Conservation (phyloP, 2,113 vertebrate species). For the Phocoena sinus region DNA sequence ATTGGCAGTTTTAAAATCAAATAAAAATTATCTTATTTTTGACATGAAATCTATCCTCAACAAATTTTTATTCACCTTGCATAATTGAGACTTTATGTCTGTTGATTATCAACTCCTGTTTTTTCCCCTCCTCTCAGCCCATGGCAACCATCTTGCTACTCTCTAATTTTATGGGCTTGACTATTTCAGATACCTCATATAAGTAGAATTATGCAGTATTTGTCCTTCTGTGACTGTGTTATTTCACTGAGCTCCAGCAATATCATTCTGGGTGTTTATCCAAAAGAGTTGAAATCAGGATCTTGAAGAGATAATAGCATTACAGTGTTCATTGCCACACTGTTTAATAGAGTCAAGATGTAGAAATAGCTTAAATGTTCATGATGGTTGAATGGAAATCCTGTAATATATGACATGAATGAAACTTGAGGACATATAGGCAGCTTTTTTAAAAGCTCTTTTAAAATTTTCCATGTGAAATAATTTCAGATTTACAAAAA, state of each 20-base stretch:
- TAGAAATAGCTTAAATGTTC: background rate
- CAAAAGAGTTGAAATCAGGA: background rate
- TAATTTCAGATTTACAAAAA: background rate
- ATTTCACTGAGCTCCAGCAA: background rate
- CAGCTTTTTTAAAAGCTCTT: background rate
- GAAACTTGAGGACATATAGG: background rate
- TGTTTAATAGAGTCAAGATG: background rate
- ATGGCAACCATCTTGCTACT: background rate
- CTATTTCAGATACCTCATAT: background rate
- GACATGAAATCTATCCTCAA: background rate
- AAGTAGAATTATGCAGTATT: background rate
- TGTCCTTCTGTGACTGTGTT: background rate
- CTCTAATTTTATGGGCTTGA: background rate
- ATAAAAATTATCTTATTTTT: background rate
- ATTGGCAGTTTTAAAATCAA: background rate
- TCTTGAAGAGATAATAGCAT: background rate
- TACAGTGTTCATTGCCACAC: background rate
- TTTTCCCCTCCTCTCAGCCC: too few species aligned
- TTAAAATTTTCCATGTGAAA: background rate
- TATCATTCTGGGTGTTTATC: background rate
- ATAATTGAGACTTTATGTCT: background rate
- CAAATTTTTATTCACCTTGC: background rate
- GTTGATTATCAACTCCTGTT: background rate
- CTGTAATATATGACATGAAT: background rate
- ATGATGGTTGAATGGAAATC: background rate